A percentile compares a stretch with the other conserved stretches of the same genome.
Evolutionary conservation across 2,797 vertebrate genomes (phyloP).

Genomic region (Apogon talboti): DNA sequence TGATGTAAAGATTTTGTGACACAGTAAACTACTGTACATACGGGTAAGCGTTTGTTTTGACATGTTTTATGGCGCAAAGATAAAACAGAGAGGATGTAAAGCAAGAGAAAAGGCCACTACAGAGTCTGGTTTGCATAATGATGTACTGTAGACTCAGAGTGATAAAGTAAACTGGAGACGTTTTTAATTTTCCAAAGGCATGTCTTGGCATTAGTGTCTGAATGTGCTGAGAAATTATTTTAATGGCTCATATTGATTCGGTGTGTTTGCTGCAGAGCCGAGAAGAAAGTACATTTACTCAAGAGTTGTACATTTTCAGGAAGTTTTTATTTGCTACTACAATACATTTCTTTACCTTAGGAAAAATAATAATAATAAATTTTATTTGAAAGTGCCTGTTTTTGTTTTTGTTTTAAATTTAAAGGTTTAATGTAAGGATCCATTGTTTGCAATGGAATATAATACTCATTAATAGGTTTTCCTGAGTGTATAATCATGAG

Average conservation of each 20-base stretch:
- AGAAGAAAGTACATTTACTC: background rate
- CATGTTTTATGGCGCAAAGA: constrained; percentile 12
- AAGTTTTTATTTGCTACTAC: background rate
- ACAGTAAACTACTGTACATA: constrained; percentile 22
- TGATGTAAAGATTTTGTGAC: constrained; percentile 42
- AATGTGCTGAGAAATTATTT: constrained; percentile 17
- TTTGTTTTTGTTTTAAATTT: too few relatives aligned
- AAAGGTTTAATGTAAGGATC: too few relatives aligned
- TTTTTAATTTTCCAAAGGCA: constrained; percentile 26
- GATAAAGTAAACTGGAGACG: constrained; percentile 27
- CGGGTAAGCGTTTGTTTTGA: constrained; percentile 35
- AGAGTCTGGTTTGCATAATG: constrained; percentile 31
- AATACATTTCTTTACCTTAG: background rate
- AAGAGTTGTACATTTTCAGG: constrained; percentile 9
- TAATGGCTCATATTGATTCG: constrained; percentile 21
- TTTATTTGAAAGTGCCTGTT: too few relatives aligned
- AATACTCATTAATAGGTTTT: too few relatives aligned
- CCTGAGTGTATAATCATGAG: too few relatives aligned
- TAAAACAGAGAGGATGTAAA: constrained; percentile 10
- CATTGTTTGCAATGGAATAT: too few relatives aligned
- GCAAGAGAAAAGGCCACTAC: constrained; percentile 12
- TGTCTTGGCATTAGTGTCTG: constrained; percentile 5
- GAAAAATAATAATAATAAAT: too few relatives aligned
- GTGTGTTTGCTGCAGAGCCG: constrained; percentile 18
- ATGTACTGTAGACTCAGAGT: background rate